A percentile compares a stretch with the other conserved stretches of the same genome.
Conservation (phyloP, 1,140 invertebrate genomes). For the Euglossa dilemma region DNA sequence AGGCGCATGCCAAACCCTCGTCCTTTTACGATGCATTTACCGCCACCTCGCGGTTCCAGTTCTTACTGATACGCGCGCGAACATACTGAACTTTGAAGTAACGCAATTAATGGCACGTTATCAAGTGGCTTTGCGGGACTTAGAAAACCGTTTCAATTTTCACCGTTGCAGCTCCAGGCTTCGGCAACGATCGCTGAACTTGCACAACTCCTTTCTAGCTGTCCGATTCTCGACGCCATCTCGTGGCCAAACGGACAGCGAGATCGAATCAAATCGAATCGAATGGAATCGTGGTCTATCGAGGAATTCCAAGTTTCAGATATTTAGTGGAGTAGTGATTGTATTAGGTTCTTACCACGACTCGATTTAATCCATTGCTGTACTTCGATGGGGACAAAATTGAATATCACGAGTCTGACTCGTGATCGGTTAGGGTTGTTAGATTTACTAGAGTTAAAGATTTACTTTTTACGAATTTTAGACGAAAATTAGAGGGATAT, state of each 20-base stretch:
- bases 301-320: not conserved
- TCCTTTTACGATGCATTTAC: constrained; percentile 51
- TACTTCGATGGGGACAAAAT: too few species aligned
- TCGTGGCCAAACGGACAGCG: not conserved
- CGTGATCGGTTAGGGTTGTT: too few species aligned
- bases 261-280: not conserved
- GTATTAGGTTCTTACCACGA: too few species aligned
- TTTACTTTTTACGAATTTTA: too few species aligned
- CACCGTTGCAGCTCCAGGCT: not conserved
- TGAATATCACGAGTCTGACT: too few species aligned
- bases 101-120: constrained; percentile 34
- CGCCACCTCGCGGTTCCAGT: constrained; percentile 18
- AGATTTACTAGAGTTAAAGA: too few species aligned
- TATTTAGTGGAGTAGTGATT: not conserved
- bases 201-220: not conserved
- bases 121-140: constrained; percentile 20
- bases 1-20: constrained; percentile 48
- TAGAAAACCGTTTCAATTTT: constrained; percentile 19
- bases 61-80: not conserved
- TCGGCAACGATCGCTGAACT: not conserved
- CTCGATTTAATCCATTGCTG: too few species aligned
- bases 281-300: not conserved
- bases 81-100: constrained; percentile 1
- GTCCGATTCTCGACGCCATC: not conserved
- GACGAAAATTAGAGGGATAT: too few species aligned